Evolutionary conservation across 2,888 invertebrate genomes (phyloP).

Genomic region (Lithophane socia): DNA sequence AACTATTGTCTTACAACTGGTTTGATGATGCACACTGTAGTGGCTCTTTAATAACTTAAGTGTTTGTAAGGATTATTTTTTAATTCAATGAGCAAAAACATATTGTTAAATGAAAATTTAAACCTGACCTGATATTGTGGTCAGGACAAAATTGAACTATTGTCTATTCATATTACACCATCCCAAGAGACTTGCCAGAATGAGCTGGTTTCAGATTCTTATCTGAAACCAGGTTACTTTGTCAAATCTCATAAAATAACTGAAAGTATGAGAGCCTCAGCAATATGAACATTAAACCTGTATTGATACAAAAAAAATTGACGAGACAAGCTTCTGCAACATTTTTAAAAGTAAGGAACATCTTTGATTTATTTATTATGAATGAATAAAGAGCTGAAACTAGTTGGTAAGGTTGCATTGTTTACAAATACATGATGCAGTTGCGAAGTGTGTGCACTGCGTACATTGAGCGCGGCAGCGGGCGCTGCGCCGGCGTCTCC

Average conservation of each 20-base stretch:
- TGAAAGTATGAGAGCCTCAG: neutral
- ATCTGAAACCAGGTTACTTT: neutral
- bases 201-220: neutral
- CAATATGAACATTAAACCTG: neutral
- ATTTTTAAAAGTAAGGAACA: neutral
- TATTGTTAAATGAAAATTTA: neutral
- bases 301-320: neutral
- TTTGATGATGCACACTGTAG: neutral
- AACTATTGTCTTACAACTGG: neutral
- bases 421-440: slow-evolving; percentile 54
- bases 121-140: no score
- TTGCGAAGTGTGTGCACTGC: slow-evolving; percentile 45
- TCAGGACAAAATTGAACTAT: neutral
- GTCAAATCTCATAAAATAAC: neutral
- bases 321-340: neutral
- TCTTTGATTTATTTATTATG: neutral
- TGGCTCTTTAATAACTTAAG: neutral
- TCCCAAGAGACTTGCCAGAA: neutral
- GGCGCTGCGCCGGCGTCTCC: slow-evolving; percentile 71
- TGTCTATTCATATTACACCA: neutral
- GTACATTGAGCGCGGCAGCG: slow-evolving; percentile 76
- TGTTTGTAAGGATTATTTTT: neutral
- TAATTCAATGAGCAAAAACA: neutral
- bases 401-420: slow-evolving; percentile 19
- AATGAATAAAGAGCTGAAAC: neutral